These are phyloP conservation scores for Megathymus violae DNA, from an alignment of 1,140 invertebrate genomes.

Conservation along the genomic window DNA sequence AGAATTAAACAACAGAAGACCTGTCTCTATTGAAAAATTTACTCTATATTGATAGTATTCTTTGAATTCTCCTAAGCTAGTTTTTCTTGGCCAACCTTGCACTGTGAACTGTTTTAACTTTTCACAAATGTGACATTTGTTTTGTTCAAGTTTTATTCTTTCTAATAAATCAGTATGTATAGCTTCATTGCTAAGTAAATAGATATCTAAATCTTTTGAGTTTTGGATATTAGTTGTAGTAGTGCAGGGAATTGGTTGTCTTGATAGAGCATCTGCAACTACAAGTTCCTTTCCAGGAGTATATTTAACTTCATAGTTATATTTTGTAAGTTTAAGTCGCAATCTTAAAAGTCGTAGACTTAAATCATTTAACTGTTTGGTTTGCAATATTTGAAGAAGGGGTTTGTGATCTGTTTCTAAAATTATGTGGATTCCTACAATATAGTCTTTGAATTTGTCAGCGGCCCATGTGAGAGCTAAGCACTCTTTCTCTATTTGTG, in stretches of 20 bases:
- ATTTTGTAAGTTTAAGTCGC: conserved; percentile 1
- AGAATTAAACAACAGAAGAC: not conserved
- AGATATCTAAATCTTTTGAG: not conserved
- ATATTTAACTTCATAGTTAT: conserved; percentile 8
- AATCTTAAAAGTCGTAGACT: not conserved
- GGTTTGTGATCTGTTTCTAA: conserved; percentile 8
- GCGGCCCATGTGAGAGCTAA: conserved; percentile 15
- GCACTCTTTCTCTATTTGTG: conserved; percentile 23
- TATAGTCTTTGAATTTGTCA: conserved; percentile 20
- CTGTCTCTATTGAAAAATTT: conserved; percentile 2
- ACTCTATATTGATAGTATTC: not conserved
- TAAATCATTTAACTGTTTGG: conserved; percentile 7
- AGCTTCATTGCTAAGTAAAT: not conserved
- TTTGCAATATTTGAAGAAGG: conserved; percentile 1
- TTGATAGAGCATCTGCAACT: conserved; percentile 7
- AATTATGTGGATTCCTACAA: too few species aligned
- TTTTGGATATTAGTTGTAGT: not conserved
- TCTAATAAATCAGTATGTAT: not conserved
- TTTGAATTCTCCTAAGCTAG: not conserved
- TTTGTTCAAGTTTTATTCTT: conserved; percentile 4
- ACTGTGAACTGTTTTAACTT: conserved; percentile 6
- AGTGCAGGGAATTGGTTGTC: conserved; percentile 1
- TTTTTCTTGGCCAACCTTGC: conserved; percentile 7
- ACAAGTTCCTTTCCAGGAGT: conserved; percentile 4
- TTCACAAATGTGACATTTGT: not conserved